These are phyloP conservation scores for Onychostruthus taczanowskii DNA, from an alignment of 2,113 vertebrate species.

Conservation along the genomic window DNA sequence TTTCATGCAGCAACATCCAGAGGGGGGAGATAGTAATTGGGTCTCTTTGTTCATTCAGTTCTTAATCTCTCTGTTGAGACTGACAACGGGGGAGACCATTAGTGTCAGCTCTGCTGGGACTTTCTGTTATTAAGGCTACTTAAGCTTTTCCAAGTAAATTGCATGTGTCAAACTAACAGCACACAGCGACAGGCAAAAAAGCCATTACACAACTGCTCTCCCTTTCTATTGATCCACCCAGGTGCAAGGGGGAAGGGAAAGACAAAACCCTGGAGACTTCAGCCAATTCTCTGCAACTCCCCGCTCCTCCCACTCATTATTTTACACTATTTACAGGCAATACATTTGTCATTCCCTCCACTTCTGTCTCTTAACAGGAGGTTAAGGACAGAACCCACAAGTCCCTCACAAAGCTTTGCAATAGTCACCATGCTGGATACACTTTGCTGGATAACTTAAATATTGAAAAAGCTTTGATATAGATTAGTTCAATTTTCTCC, in stretches of 20 bases:
- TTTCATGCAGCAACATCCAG: not conserved
- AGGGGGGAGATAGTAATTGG: not conserved
- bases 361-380: not conserved
- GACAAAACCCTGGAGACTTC: not conserved
- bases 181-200: not conserved
- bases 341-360: not conserved
- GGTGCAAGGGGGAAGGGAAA: slow-evolving; percentile 2
- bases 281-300: not conserved
- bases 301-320: not conserved
- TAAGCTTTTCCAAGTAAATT: slow-evolving; percentile 53
- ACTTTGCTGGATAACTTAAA: not conserved
- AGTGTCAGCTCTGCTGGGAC: slow-evolving; percentile 30
- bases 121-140: slow-evolving; percentile 53
- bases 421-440: not conserved
- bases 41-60: slow-evolving; percentile 17
- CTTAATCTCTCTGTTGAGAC: slow-evolving; percentile 35
- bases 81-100: slow-evolving; percentile 26
- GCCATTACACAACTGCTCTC: not conserved
- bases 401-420: not conserved
- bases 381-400: not conserved
- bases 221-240: not conserved
- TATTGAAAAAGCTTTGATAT: not conserved
- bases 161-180: slow-evolving; percentile 25
- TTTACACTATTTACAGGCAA: not conserved
- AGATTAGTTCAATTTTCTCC: not conserved